These are phyloP conservation scores for Hestina assimilis DNA, from an alignment of 1,140 invertebrate species.

Conservation along the genomic window DNA sequence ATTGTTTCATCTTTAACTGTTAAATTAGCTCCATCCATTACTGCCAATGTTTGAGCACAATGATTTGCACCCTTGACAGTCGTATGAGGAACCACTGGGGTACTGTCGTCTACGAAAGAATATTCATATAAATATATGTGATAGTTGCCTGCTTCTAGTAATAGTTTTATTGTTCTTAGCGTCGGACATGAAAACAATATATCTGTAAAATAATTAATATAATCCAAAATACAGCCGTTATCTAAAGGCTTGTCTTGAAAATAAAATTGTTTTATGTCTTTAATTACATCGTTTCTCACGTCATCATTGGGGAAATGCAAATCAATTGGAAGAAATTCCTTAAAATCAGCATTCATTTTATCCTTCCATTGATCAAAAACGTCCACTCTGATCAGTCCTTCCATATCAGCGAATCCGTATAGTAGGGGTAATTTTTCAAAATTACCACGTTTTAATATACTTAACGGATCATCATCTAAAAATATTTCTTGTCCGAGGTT, in stretches of 20 bases:
- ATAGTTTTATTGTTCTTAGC: not conserved
- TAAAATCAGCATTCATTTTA: not conserved
- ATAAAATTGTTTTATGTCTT: not conserved
- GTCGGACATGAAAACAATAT: not conserved
- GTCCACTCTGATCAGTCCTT: not conserved
- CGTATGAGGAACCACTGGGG: not conserved
- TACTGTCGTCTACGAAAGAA: not conserved
- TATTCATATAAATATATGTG: not conserved
- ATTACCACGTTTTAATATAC: not conserved
- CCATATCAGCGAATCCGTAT: not conserved
- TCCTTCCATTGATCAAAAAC: not conserved
- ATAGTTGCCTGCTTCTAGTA: not conserved
- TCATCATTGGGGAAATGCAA: not conserved
- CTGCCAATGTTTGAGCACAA: not conserved
- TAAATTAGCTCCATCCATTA: too few species aligned
- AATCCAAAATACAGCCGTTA: not conserved
- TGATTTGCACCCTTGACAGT: not conserved
- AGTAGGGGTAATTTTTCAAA: not conserved
- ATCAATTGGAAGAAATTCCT: not conserved
- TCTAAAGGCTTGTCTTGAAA: not conserved
- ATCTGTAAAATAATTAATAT: not conserved
- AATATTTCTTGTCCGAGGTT: not conserved
- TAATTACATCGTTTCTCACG: not conserved
- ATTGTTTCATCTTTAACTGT: too few species aligned
- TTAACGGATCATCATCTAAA: not conserved